A percentile compares a stretch with the other conserved stretches of the same genome.
phyloP scores from a whole-genome alignment of 2,888 invertebrate species.

The Cephus nigrinus region DNA sequence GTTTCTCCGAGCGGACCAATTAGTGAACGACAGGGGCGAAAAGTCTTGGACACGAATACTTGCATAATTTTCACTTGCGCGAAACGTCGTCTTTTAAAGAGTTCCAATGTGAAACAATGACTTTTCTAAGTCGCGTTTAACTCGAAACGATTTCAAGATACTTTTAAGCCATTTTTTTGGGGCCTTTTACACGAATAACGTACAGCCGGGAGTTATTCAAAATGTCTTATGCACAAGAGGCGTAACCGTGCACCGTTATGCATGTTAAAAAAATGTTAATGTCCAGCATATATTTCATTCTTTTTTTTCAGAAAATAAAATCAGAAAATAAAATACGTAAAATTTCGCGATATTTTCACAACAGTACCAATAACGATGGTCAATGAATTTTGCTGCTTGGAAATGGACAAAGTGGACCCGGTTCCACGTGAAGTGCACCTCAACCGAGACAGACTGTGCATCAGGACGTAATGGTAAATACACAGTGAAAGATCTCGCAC shows the following conservation, averaged over 20 bases:
- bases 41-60: not conserved
- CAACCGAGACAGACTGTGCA: constrained; percentile 58
- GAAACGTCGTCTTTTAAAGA: not conserved
- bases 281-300: not conserved
- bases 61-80: not conserved
- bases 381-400: not conserved
- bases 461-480: constrained; percentile 62
- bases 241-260: not conserved
- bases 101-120: not conserved
- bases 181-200: not conserved
- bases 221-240: not conserved
- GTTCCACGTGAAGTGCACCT: constrained; percentile 37
- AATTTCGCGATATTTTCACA: not conserved
- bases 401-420: not conserved
- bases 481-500: constrained; percentile 63
- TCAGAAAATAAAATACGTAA: not conserved
- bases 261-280: not conserved
- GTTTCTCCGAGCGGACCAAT: not conserved
- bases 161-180: not conserved
- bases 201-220: not conserved
- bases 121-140: not conserved
- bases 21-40: not conserved
- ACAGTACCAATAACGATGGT: not conserved
- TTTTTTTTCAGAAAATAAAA: not conserved
- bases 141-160: not conserved